Base-by-base conservation (phyloP, 2,888 invertebrate genomes). In the Agrochola litura region DNA sequence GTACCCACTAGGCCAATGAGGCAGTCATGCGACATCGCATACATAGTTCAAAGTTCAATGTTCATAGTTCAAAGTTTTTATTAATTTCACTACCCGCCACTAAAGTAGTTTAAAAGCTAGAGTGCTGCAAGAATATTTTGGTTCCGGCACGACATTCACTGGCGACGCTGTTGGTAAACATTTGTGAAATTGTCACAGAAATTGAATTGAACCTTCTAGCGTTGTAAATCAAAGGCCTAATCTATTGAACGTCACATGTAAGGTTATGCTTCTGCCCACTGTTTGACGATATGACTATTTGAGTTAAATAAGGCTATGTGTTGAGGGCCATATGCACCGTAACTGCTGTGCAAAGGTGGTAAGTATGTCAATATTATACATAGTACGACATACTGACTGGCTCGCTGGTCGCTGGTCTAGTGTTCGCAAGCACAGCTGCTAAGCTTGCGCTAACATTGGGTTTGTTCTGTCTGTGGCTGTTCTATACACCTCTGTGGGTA, bases 321-420 rank as follows among this genome's bases (percentile, higher is more conserved):
- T 25, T 14, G 78, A 77, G 37, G 54, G 69, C 41, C 72, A 25
- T 2, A 41, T 0, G 22, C 37, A 22, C 49, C 74, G 25, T 30
- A 25, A 12, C 16, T 22, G 10, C 30, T 41, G 73, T 16, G 22
- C 60, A 12, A 73, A 60, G 16, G 0, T 22, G 8, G 12, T 37
- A 37, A 37, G 37, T 4, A 6, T 49, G 41, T 25, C 60, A 61
- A 60, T 73, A 49, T 60, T 25, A 10, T 12, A 30, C 63, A 9
- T 43, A 46, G 46, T 46, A 46, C 30, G 43, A 46, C 43, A 19
- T 8, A 14, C 1, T 12, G 19, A 5, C 5, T 6, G 25, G 6
- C 49, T 25, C 19, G 6, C 30, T 14, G 25, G 22, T 12, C n/a
- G n/a, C n/a, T n/a, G n/a, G n/a, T n/a, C 8, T 12, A 22, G 30